These are phyloP conservation scores for Herpailurus yagouaroundi DNA, from an alignment of 2,113 vertebrate species.

Conservation along the genomic window DNA sequence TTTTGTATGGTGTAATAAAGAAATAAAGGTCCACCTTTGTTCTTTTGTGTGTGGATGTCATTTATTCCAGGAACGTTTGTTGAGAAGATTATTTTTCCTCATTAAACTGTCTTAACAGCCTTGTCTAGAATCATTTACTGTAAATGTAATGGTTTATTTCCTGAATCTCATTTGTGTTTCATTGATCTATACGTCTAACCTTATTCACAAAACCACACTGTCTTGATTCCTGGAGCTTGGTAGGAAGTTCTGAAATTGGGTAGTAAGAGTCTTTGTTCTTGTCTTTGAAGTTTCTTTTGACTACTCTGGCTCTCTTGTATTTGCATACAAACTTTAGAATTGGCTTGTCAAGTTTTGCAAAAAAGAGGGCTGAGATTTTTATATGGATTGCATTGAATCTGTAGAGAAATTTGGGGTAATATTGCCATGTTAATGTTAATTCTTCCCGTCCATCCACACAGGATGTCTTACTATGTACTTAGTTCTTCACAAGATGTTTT, in stretches of 20 bases:
- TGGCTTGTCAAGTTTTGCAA: not conserved
- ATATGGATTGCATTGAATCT: not conserved
- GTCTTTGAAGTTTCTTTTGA: not conserved
- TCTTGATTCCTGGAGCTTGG: not conserved
- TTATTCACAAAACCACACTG: not conserved
- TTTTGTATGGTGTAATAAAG: not conserved
- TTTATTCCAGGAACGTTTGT: not conserved
- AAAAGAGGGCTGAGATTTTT: not conserved
- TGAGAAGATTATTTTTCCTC: not conserved
- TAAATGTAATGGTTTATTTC: not conserved
- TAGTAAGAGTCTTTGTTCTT: not conserved
- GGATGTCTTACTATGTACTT: not conserved
- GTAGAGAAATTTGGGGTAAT: not conserved
- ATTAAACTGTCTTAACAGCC: not conserved
- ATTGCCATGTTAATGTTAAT: not conserved
- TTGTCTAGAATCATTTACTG: not conserved
- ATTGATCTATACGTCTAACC: not conserved
- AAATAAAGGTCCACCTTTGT: not conserved
- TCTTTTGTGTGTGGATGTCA: not conserved
- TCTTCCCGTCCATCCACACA: not conserved
- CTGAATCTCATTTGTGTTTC: not conserved
- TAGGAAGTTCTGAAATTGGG: not conserved
- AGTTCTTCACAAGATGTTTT: not conserved
- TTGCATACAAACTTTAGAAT: conserved; percentile 4
- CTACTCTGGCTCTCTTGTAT: not conserved